Conservation (phyloP, 2,888 invertebrate species). For the Tigriopus californicus region DNA sequence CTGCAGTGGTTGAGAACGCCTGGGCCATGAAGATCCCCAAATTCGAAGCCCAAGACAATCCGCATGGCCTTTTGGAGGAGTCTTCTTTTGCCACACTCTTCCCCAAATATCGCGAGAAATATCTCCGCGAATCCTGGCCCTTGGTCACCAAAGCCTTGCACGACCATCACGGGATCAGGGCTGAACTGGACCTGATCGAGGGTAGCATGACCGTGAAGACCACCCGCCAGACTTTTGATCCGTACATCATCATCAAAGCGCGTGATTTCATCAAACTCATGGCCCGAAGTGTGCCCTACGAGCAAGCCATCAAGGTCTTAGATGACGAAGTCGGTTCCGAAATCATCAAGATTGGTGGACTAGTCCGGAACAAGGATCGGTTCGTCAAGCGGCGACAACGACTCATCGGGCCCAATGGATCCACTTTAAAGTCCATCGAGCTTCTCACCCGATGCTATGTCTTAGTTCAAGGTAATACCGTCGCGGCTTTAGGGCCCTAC, state of each 20-base stretch:
- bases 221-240: slow-evolving; percentile 94
- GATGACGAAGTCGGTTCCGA: slow-evolving; percentile 81
- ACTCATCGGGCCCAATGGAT: slow-evolving; percentile 91
- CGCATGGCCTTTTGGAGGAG: slow-evolving; percentile 68
- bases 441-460: slow-evolving; percentile 89
- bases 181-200: slow-evolving; percentile 78
- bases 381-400: slow-evolving; percentile 87
- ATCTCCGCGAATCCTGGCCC: slow-evolving; percentile 86
- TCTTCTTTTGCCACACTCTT: slow-evolving; percentile 92
- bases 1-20: slow-evolving; percentile 55
- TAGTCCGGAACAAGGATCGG: slow-evolving; percentile 74
- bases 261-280: slow-evolving; percentile 86
- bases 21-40: slow-evolving; percentile 69
- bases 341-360: slow-evolving; percentile 82
- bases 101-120: slow-evolving; percentile 91
- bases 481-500: slow-evolving; percentile 87
- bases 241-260: slow-evolving; percentile 86
- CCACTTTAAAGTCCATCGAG: slow-evolving; percentile 90
- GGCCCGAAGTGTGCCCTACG: slow-evolving; percentile 86
- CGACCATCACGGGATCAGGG: slow-evolving; percentile 51
- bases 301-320: slow-evolving; percentile 69
- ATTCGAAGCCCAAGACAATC: slow-evolving; percentile 74
- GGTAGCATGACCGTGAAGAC: slow-evolving; percentile 86
- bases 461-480: slow-evolving; percentile 90
- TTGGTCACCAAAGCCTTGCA: slow-evolving; percentile 65